Evolutionary conservation across 2,888 invertebrate genomes (phyloP).

Genomic region (Pomacea canaliculata): DNA sequence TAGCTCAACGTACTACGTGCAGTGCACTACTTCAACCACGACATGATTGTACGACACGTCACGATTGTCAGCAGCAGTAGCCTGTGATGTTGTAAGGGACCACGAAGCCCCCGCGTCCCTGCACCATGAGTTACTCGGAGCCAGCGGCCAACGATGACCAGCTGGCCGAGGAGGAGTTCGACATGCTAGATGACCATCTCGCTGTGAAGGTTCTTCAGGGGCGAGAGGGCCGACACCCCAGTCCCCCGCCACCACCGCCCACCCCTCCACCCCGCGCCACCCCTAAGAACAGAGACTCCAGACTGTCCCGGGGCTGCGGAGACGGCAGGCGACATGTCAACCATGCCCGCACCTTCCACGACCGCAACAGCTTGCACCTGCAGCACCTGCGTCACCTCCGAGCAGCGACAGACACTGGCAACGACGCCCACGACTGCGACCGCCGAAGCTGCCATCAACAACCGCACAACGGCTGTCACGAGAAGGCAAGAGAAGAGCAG

Average conservation of each 20-base stretch:
- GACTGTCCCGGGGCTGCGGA: not conserved
- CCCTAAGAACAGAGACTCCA: not conserved
- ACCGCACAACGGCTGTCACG: too few species aligned
- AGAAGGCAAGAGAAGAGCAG: too few species aligned
- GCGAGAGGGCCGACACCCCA: not conserved
- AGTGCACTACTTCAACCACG: too few species aligned
- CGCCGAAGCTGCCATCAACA: too few species aligned
- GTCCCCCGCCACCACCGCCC: not conserved
- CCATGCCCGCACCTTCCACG: not conserved
- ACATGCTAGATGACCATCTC: not conserved
- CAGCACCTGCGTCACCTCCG: not conserved
- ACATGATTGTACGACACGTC: too few species aligned
- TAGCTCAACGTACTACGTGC: too few species aligned
- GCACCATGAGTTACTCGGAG: too few species aligned
- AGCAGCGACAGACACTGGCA: not conserved
- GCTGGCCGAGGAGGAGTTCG: constrained; percentile 5
- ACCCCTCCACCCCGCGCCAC: not conserved
- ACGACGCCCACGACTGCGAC: not conserved
- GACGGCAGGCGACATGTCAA: not conserved
- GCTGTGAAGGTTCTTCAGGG: not conserved
- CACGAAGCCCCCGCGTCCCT: too few species aligned
- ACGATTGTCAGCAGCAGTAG: too few species aligned
- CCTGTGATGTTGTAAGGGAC: too few species aligned
- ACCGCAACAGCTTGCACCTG: not conserved
- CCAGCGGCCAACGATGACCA: not conserved